A percentile compares a stretch with the other conserved stretches of the same genome.
Conservation (phyloP, 2,113 vertebrate genomes). For the Polyodon spathula region DNA sequence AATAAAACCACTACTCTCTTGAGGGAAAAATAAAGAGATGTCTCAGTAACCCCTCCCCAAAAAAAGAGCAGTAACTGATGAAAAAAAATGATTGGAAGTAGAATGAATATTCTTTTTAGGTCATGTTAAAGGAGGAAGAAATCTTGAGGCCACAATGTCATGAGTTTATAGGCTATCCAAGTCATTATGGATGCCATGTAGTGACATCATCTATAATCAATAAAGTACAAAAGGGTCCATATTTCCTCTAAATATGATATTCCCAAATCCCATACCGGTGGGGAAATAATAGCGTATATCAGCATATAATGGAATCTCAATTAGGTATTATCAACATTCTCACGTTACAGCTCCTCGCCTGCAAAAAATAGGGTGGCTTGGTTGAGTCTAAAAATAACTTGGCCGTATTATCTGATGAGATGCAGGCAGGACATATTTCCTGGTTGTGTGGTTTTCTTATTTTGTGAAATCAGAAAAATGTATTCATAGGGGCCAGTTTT, state of each 20-base stretch:
- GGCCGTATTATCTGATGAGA: no score
- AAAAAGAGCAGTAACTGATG: no score
- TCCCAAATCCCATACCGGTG: neutral
- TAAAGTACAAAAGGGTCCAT: neutral
- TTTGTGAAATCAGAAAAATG: no score
- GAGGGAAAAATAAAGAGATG: no score
- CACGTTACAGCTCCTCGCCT: neutral
- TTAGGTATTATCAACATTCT: neutral
- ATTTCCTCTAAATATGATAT: neutral
- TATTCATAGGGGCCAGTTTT: no score
- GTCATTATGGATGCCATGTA: neutral
- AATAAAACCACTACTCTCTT: no score
- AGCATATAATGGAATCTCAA: neutral
- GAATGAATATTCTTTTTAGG: no score
- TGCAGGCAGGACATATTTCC: no score
- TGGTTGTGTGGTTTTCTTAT: no score
- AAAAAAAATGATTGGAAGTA: no score
- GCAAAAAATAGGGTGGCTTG: neutral
- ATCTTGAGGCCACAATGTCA: neutral
- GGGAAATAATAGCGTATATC: neutral
- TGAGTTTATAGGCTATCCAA: neutral
- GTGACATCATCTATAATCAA: neutral
- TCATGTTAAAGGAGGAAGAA: no score
- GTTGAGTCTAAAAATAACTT: neutral
- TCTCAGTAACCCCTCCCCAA: no score